Conservation (phyloP, 2,888 invertebrate genomes). For the Metopia argyrocephala region DNA sequence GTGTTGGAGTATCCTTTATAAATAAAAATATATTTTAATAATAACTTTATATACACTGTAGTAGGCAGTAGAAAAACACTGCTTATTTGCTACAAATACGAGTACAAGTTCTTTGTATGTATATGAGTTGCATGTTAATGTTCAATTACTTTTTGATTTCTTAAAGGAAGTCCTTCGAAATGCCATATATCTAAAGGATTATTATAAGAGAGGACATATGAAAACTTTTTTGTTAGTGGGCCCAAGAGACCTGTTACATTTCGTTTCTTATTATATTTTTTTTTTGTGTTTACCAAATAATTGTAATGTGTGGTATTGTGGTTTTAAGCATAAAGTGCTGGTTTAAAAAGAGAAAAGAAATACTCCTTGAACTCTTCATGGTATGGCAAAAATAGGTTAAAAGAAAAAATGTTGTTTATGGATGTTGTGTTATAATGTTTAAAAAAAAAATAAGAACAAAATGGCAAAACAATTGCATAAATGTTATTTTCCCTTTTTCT, state of each 20-base stretch:
- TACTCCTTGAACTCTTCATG: background rate
- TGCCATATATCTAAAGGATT: background rate
- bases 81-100: background rate
- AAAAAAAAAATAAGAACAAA: too few relatives aligned
- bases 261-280: background rate
- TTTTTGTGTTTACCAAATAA: background rate
- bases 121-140: slow-evolving; percentile 13
- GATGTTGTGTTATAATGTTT: background rate
- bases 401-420: background rate
- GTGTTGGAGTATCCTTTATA: background rate
- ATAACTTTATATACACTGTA: background rate
- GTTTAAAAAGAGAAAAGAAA: slow-evolving; percentile 11
- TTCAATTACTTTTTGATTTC: slow-evolving; percentile 26
- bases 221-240: slow-evolving; percentile 8
- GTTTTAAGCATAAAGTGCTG: slow-evolving; percentile 9
- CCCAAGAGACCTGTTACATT: slow-evolving; percentile 17
- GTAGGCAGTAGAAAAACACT: background rate
- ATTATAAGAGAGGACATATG: background rate
- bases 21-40: background rate
- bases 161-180: background rate
- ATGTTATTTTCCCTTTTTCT: background rate
- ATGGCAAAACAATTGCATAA: slow-evolving; percentile 1
- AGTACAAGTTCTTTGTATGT: background rate
- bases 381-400: background rate
- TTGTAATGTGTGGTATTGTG: background rate